A percentile compares a stretch with the other conserved stretches of the same genome.
These are phyloP conservation scores for Xyrauchen texanus DNA, from an alignment of 2,113 vertebrate species.

Conservation along the genomic window DNA sequence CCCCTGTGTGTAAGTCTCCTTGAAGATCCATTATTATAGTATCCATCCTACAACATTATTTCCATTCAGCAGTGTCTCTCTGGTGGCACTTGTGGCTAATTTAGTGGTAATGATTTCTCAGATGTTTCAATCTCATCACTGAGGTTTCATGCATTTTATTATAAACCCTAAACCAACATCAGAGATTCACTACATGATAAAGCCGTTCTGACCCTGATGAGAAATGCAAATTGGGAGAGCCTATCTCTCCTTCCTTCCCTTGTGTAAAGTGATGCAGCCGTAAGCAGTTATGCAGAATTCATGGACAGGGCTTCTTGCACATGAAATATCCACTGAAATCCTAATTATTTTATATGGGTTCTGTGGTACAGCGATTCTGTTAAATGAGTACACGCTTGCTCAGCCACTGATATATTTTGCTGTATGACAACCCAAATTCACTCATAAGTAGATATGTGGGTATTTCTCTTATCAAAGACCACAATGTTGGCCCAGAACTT, in stretches of 20 bases:
- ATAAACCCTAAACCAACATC: constrained; percentile 26
- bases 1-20: neutral
- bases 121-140: constrained; percentile 32
- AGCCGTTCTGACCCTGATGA: constrained; percentile 22
- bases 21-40: constrained; percentile 37
- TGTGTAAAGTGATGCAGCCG: constrained; percentile 17
- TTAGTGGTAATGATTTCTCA: constrained; percentile 25
- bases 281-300: constrained; percentile 23
- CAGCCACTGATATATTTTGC: neutral
- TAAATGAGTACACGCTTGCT: neutral
- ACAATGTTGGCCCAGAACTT: neutral
- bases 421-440: neutral
- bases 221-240: constrained; percentile 33
- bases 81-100: constrained; percentile 15
- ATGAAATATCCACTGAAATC: constrained; percentile 2
- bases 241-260: neutral
- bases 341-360: neutral
- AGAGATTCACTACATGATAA: constrained; percentile 24
- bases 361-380: neutral
- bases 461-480: neutral
- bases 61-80: constrained; percentile 11
- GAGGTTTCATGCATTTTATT: constrained; percentile 24
- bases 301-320: neutral
- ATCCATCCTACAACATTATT: constrained; percentile 16
- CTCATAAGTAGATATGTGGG: neutral